Evolutionary conservation across 2,113 vertebrate species (phyloP), one percentile per base, ranked within the genome.

Genomic region (Axis porcinus): DNA sequence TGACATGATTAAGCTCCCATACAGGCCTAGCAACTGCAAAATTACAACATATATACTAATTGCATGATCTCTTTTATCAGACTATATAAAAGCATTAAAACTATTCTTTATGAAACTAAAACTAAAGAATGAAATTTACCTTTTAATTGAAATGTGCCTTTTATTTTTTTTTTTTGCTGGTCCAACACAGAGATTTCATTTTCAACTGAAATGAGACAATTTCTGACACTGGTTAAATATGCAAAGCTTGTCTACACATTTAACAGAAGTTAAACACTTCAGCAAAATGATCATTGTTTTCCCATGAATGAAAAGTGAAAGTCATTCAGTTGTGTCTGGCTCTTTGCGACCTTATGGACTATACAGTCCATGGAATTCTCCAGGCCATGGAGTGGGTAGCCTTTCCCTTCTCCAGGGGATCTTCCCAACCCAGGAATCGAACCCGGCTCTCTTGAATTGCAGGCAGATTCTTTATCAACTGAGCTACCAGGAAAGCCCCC

Each of bases 201-300:
- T 92, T 95, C 78, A 83, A 87, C 28, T 16, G 21, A 97, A 90
- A 55, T 52, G 89, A 93, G 62, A 50, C 6, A 45, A 58, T 76
- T 86, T 93, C 36, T 79, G 21, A 54, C 52, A 40, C 12, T 43
- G 81, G n/a, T 90, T 89, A 92, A 79, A 85, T 45, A 87, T 30
- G 19, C 76, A 62, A 92, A n/a, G 6, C 7, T 85, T 45, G 83
- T 43, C 88, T 14, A 50, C 14, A 92, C 16, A 74, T 70, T 60
- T 89, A 58, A n/a, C 23, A 81, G 52, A 89, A 58, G 25, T 81
- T 81, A 74, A 92, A 86, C 54, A n/a, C 25, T 54, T 58, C 40
- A 94, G 36, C 86, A 83, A 87, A 82, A 50, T 40, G 5, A 78
- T 43, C 10, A 0, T 81, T 28, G 5, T 55, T 92, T 89, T 57